Evolutionary conservation across 2,888 invertebrate genomes (phyloP).

Genomic region (Paralinhomoeus sp.): DNA sequence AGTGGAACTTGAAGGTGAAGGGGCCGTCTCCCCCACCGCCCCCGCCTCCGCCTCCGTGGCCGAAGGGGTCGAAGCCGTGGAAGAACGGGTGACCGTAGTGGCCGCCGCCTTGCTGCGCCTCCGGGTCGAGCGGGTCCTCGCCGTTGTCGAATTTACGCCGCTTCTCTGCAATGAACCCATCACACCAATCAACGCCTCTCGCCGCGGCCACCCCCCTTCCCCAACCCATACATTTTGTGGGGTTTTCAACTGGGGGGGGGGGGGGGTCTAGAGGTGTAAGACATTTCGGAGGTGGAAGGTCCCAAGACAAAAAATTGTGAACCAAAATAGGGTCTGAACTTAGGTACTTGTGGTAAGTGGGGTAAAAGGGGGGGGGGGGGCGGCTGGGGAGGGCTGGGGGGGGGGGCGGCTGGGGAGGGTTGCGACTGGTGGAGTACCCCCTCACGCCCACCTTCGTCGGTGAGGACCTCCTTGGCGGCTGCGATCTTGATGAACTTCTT

Average conservation of each 20-base stretch:
- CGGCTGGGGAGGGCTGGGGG: not conserved
- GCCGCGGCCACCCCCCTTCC: too few relatives aligned
- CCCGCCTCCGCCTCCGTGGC: too few relatives aligned
- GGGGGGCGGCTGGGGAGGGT: not conserved
- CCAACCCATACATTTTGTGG: too few relatives aligned
- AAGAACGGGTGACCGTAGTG: slow-evolving; percentile 6
- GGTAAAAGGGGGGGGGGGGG: not conserved
- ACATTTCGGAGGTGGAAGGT: too few relatives aligned
- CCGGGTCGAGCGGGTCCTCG: slow-evolving; percentile 88
- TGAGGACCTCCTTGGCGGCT: slow-evolving; percentile 80
- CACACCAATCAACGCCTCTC: not conserved
- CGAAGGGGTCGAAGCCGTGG: slow-evolving; percentile 7
- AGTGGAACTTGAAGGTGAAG: slow-evolving; percentile 22
- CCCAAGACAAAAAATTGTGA: too few relatives aligned
- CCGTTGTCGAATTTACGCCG: slow-evolving; percentile 77
- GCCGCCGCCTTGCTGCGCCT: slow-evolving; percentile 30
- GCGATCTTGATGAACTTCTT: slow-evolving; percentile 96
- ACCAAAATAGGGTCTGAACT: too few relatives aligned
- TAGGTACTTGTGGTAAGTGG: too few relatives aligned
- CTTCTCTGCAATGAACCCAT: slow-evolving; percentile 45
- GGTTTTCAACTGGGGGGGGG: too few relatives aligned
- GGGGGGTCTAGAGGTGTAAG: too few relatives aligned
- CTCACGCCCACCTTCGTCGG: slow-evolving; percentile 35
- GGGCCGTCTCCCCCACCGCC: not conserved
- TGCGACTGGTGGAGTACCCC: too few relatives aligned